phyloP scores from a whole-genome alignment of 2,113 vertebrate genomes.

The Syngnathus typhle region DNA sequence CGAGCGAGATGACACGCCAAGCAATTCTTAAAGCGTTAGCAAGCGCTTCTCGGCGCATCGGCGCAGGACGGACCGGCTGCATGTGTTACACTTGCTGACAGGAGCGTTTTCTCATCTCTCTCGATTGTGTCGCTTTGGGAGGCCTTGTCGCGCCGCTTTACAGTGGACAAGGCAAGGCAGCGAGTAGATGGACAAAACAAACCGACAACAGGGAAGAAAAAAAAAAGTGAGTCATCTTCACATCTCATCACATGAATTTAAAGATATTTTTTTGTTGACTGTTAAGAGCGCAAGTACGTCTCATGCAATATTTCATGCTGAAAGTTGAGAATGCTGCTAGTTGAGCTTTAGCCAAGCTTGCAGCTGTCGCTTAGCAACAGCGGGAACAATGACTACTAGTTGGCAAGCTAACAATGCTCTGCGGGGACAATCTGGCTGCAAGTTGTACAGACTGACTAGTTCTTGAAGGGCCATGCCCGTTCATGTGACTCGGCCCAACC shows the following conservation, averaged over 20 bases:
- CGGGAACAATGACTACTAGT: slow-evolving; percentile 30
- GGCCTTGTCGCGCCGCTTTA: slow-evolving; percentile 24
- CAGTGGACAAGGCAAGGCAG: slow-evolving; percentile 35
- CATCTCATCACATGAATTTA: slow-evolving; percentile 46
- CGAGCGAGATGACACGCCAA: background rate
- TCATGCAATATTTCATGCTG: too few species aligned
- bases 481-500: slow-evolving; percentile 33
- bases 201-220: background rate
- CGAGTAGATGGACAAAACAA: slow-evolving; percentile 27
- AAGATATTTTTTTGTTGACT: background rate
- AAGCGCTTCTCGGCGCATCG: slow-evolving; percentile 18
- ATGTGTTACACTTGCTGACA: slow-evolving; percentile 42
- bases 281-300: background rate
- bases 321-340: slow-evolving; percentile 35
- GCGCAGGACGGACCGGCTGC: slow-evolving; percentile 32
- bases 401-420: slow-evolving; percentile 19
- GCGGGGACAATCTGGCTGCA: slow-evolving; percentile 22
- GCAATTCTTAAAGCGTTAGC: slow-evolving; percentile 5
- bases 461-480: slow-evolving; percentile 28
- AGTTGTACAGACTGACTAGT: slow-evolving; percentile 27
- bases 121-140: background rate
- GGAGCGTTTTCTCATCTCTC: slow-evolving; percentile 16
- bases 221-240: slow-evolving; percentile 57
- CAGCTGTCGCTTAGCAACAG: slow-evolving; percentile 42
- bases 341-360: slow-evolving; percentile 21